Percentiles rank a stretch among this genome's conserved stretches.
These are phyloP conservation scores for Hepsetus odoe DNA, from an alignment of 2,113 vertebrate species.

Conservation along the genomic window DNA sequence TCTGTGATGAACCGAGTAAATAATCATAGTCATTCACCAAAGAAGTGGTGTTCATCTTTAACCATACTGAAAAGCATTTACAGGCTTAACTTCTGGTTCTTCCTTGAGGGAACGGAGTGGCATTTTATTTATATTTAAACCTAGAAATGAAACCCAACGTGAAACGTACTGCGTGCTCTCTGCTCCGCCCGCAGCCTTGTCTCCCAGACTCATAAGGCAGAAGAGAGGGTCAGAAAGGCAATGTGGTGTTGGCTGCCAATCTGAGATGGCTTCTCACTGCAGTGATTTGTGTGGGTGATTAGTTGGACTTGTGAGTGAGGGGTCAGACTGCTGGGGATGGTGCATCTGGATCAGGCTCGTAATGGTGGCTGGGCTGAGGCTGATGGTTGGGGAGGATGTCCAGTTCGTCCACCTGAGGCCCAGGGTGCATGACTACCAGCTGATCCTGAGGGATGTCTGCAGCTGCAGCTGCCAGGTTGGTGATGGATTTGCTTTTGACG, in stretches of 20 bases:
- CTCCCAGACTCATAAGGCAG: conserved; percentile 55
- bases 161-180: conserved; percentile 2
- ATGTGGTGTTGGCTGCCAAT: conserved; percentile 59
- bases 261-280: conserved; percentile 22
- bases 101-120: neutral
- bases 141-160: neutral
- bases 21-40: neutral
- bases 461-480: conserved; percentile 89
- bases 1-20: neutral
- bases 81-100: neutral
- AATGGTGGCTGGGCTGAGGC: conserved; percentile 63
- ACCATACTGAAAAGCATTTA: conserved; percentile 16
- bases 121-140: neutral
- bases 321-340: conserved; percentile 83
- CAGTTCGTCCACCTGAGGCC: conserved; percentile 93
- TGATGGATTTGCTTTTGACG: conserved; percentile 97
- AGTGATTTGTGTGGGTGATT: conserved; percentile 24
- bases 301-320: neutral
- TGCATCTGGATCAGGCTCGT: conserved; percentile 82
- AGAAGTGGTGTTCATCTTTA: neutral
- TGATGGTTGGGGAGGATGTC: conserved; percentile 85
- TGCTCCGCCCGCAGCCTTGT: conserved; percentile 21
- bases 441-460: conserved; percentile 97
- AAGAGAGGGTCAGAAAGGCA: conserved; percentile 66
- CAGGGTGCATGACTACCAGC: conserved; percentile 90